phyloP scores from a whole-genome alignment of 2,797 vertebrate species.

The Paedocypris micromegethes region DNA sequence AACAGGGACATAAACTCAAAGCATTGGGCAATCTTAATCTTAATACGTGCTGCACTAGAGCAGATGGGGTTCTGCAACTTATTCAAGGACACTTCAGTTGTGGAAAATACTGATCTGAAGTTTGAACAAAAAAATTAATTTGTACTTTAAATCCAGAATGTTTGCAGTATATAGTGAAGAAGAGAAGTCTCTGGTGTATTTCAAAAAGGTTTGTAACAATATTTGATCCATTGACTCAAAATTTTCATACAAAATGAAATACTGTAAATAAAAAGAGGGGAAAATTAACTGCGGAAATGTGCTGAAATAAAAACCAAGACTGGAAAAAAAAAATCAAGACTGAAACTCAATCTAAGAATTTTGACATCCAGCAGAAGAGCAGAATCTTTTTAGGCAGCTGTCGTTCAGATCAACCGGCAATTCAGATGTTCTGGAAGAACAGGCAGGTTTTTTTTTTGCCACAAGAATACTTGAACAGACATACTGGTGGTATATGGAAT shows the following conservation, averaged over 20 bases:
- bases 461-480: not conserved
- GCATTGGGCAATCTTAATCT: no score
- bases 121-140: no score
- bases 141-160: no score
- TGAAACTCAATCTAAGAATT: slow-evolving; percentile 62
- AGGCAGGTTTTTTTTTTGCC: not conserved
- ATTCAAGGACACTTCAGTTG: no score
- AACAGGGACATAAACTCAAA: no score
- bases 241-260: slow-evolving; percentile 11
- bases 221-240: no score
- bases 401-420: slow-evolving; percentile 44
- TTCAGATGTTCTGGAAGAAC: slow-evolving; percentile 49
- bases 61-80: no score
- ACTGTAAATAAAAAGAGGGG: slow-evolving; percentile 1
- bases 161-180: no score
- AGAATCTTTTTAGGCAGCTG: slow-evolving; percentile 68
- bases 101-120: no score
- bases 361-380: slow-evolving; percentile 57
- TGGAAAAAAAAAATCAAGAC: slow-evolving; percentile 48
- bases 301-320: slow-evolving; percentile 38
- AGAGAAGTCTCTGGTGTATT: no score
- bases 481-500: slow-evolving; percentile 34
- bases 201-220: no score
- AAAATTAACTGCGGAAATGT: slow-evolving; percentile 36
- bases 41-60: no score